Evolutionary conservation across 2,113 vertebrate genomes (phyloP), one percentile per base, ranked within the genome.

Genomic region (Rhinichthys klamathensis): DNA sequence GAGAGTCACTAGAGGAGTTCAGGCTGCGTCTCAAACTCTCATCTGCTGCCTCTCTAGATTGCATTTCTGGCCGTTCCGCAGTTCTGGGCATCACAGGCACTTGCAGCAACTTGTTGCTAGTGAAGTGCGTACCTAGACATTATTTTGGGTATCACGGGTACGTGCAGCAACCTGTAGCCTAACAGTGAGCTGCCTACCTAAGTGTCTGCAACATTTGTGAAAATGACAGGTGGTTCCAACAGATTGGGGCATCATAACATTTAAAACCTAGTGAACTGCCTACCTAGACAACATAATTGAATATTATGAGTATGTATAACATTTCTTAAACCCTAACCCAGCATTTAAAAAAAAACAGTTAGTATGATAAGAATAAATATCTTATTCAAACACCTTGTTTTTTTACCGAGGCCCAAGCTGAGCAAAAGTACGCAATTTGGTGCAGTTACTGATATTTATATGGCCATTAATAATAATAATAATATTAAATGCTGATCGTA

Each of bases 1-100:
- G 85, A 92, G 88, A 92, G 92, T 83, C 92, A 90, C 92, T 85
- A 54, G 85, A 93, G 91, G 80, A 90, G 86, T 58, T 78, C 51
- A 32, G 80, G 44, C 80, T 69, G 61, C 46, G 79, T 65, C 13
- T 69, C 58, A 78, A 44, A 86, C 74, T 32, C 61, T 51, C 23
- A 23, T 69, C 9, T 69, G 60, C 44, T 35, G 78, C 35, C 77
- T 79, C 56, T 16, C 60, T 49, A 65, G 78, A 38, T n/a, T 49
- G 58, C 25, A 6, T 27, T 30, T 63, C 11, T 51, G 11, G 41
- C 38, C n/a, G 11, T 38, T 6, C 6, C 41, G 38, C 72, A 74
- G 23, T 58, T 35, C 16, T 54, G 73, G 46, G n/a, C 13, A 21
- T 21, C 75, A 35, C 27, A 23, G 75, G 30, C 30, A 25, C 56